Evolutionary conservation across 2,888 invertebrate genomes (phyloP), one percentile per base, ranked within the genome.

Genomic region (Tortrix viridana): DNA sequence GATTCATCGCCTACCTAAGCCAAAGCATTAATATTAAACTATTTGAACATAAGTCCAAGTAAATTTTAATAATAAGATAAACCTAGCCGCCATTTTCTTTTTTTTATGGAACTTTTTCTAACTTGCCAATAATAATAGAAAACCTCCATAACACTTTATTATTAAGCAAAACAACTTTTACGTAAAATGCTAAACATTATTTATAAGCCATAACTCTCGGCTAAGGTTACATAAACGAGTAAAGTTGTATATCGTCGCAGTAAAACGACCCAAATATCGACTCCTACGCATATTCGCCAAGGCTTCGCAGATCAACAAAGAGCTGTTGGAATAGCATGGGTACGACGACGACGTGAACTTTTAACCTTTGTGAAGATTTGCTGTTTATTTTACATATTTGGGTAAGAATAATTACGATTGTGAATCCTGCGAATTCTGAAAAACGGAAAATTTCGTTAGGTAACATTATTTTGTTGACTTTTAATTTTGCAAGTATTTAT

Each of bases 271-370:
- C 71, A 77, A 82, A 85, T 91, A 71, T 75, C 69, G 62, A 85
- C 90, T 81, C 90, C 90, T 88, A 91, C 90, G 89, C 90, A 84
- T 70, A 82, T 41, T 77, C 75, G 75, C 81, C 81, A 88, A 87
- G 86, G 87, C 77, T 81, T 71, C 67, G 71, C 67, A 67, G 68
- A 47, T 65, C 58, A 67, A 52, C 20, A 23, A 32, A 48, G 55
- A 26, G 54, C 48, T 20, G 50, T 19, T 59, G 7, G 50, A 14
- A 9, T 58, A 37, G 16, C 48, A 19, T 50, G 65, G 68, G 67
- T 50, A 49, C 16, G 65, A 1, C 44, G 20, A 49, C 16, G 65
- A 1, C 44, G 20, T 59, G 55, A 62, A 64, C 62, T 57, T 37
- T 19, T 50, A 46, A 62, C 62, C 50, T 62, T 60, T 46, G 14